phyloP scores from a whole-genome alignment of 2,888 invertebrate genomes.

The Tetheella fluctuosa region DNA sequence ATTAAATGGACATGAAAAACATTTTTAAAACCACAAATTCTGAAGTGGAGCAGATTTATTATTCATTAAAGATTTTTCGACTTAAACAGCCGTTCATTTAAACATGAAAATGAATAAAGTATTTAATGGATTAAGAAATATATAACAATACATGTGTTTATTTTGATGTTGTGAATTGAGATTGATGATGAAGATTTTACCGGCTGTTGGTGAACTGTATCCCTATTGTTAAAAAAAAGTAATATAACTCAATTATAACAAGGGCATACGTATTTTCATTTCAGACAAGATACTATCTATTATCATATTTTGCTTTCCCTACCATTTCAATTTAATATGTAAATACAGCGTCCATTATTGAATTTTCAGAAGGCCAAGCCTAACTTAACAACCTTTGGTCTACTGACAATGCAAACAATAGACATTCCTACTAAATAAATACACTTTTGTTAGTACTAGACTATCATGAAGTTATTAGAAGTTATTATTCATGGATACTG shows the following conservation, averaged over 20 bases:
- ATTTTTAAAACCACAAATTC: background rate
- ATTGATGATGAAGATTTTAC: no score
- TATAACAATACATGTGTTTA: background rate
- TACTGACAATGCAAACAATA: constrained; percentile 28
- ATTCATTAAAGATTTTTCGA: background rate
- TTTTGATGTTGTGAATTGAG: background rate
- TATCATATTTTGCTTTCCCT: background rate
- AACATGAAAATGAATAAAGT: background rate
- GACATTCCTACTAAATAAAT: constrained; percentile 18
- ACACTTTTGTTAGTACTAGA: constrained; percentile 11
- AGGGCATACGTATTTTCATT: background rate
- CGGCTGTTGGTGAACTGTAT: no score
- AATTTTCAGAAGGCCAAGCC: constrained; percentile 16
- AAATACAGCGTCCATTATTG: constrained; percentile 9
- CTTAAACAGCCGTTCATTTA: background rate
- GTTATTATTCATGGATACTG: constrained; percentile 2
- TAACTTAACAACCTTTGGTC: constrained; percentile 17
- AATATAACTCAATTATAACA: no score
- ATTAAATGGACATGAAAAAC: background rate
- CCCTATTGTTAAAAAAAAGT: no score
- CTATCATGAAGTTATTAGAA: constrained; percentile 8
- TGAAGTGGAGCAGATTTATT: background rate
- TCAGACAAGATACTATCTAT: background rate
- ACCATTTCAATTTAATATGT: background rate
- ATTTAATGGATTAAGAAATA: no score